Evolutionary conservation across 2,113 vertebrate species (phyloP), one percentile per base, ranked within the genome.

Genomic region (Rhynchomys soricoides): DNA sequence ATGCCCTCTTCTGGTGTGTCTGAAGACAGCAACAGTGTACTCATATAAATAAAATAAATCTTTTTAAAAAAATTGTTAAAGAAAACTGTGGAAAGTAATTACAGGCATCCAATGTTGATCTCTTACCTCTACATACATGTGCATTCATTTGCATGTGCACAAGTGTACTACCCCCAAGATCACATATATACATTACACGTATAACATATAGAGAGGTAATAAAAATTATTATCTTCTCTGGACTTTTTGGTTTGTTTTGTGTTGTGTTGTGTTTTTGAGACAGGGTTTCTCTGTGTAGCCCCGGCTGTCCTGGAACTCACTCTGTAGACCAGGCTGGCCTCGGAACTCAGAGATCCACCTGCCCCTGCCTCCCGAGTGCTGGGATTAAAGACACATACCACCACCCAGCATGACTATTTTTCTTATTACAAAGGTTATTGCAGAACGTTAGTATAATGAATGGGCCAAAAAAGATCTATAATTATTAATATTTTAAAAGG

Each of bases 401-500:
- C n/a, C 24, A 43, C 24, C n/a, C 55, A 83, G n/a, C 55, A 62
- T 62, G 40, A 64, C 57, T 40, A 19, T 85, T 78, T 94, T 93
- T 87, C 43, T 93, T 57, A 66, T 94, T 89, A 78, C 37, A 75
- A 74, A 71, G 79, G 91, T 97, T 94, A 88, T 93, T 90, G n/a
- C 19, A 90, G 86, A 62, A 95, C 70, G 73, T 93, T 90, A 93
- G 55, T 64, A 62, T 24, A 71, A 90, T 45, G 88, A 93, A 71
- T 43, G 75, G 59, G 19, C 71, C 52, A 78, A 77, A 73, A 91
- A 70, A 85, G 94, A 85, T 37, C 43, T 59, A 22, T 59, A 48
- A 74, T 91, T 91, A 77, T 95, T 89, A 96, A 77, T 96, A 95
- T 93, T 95, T 95, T 43, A 89, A 77, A 92, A n/a, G n/a, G 81